Evolutionary conservation across 2,888 invertebrate species (phyloP).

Genomic region (Plagodis pulveraria): DNA sequence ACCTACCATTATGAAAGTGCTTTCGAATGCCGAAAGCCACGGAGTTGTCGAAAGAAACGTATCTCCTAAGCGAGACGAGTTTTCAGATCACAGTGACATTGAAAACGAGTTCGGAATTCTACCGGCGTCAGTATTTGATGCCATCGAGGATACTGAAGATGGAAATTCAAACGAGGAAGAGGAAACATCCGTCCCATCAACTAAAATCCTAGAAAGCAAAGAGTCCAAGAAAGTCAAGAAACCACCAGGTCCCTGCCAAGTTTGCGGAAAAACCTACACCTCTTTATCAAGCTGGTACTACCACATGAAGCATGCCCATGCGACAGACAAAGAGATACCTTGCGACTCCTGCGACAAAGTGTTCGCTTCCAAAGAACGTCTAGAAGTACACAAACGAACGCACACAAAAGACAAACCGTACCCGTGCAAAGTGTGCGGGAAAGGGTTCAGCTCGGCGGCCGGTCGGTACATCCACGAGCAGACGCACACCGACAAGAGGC

Average conservation of each 20-base stretch:
- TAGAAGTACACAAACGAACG: conserved; percentile 76
- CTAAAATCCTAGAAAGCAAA: not conserved
- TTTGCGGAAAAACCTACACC: not conserved
- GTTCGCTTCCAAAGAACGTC: not conserved
- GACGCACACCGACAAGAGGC: conserved; percentile 57
- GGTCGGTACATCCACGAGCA: conserved; percentile 17
- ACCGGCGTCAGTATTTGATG: conserved; percentile 63
- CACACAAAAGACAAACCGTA: conserved; percentile 39
- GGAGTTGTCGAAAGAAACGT: not conserved
- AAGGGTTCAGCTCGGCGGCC: conserved; percentile 7
- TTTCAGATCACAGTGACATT: conserved; percentile 59
- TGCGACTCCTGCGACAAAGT: conserved; percentile 2
- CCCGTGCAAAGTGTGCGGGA: conserved; percentile 3
- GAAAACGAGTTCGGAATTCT: conserved; percentile 56
- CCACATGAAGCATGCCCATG: not conserved
- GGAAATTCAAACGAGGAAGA: conserved; percentile 33
- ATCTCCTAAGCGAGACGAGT: conserved; percentile 41
- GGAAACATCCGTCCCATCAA: not conserved
- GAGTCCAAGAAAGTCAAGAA: conserved; percentile 1
- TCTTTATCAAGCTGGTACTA: not conserved
- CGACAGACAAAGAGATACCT: conserved; percentile 26
- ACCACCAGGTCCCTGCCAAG: conserved; percentile 64
- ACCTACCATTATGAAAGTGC: too few species aligned
- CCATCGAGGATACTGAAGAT: conserved; percentile 61
- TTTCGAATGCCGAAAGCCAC: too few species aligned